These are phyloP conservation scores for Melanerpes formicivorus DNA, from an alignment of 2,113 vertebrate genomes.

Conservation along the genomic window DNA sequence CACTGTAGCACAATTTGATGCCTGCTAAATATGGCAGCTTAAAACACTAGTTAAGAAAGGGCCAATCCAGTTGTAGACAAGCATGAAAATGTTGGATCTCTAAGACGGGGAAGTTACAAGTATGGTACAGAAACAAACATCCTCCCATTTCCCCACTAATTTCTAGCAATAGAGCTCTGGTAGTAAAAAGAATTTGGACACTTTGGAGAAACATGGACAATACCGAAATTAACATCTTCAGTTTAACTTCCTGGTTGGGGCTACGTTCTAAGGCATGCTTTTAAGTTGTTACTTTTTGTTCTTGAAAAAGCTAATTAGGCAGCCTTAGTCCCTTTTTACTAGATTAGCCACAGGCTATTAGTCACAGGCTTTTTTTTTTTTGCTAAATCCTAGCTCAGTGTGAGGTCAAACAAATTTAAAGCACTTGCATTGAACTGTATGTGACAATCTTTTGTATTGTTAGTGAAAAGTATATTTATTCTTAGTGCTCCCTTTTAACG, in stretches of 20 bases:
- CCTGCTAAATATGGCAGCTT: neutral
- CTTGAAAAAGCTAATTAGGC: neutral
- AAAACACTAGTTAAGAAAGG: neutral
- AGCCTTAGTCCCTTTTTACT: neutral
- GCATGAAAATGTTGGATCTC: neutral
- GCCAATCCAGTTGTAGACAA: neutral
- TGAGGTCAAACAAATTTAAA: constrained; percentile 24
- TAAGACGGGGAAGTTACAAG: neutral
- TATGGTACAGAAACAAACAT: neutral
- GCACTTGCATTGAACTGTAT: neutral
- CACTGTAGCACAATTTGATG: neutral
- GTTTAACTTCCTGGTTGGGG: neutral
- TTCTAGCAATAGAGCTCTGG: neutral
- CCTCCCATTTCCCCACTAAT: neutral
- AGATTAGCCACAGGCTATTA: constrained; percentile 33
- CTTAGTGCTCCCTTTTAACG: neutral
- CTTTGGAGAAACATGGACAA: neutral
- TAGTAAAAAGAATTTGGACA: neutral
- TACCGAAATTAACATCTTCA: neutral
- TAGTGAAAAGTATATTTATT: neutral
- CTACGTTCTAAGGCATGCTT: neutral
- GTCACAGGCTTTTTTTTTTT: neutral
- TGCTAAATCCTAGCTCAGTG: neutral
- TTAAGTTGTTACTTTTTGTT: neutral
- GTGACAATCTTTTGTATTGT: neutral